These are phyloP conservation scores for Yponomeuta malinellus DNA, from an alignment of 2,888 invertebrate genomes.

Conservation along the genomic window DNA sequence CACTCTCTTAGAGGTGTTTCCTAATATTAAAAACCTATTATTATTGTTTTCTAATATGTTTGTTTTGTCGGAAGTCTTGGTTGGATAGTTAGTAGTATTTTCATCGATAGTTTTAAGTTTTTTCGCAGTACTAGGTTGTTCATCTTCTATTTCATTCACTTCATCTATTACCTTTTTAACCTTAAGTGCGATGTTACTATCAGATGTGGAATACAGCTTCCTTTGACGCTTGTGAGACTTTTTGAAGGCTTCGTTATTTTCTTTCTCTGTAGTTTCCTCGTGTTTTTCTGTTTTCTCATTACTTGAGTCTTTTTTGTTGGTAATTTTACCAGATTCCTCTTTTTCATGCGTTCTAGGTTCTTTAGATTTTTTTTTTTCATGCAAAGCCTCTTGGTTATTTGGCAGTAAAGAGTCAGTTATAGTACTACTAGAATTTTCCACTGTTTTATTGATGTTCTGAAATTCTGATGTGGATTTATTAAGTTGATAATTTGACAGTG, in stretches of 20 bases:
- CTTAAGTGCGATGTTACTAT: neutral
- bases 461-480: neutral
- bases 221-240: neutral
- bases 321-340: neutral
- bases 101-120: neutral
- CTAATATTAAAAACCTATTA: too few relatives aligned
- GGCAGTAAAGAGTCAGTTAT: constrained; percentile 51
- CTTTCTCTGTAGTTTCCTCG: neutral
- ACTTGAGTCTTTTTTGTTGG: neutral
- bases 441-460: neutral
- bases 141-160: constrained; percentile 11
- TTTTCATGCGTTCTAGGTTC: neutral
- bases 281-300: neutral
- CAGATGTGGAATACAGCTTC: neutral
- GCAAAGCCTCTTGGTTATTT: constrained; percentile 58
- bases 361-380: constrained; percentile 15
- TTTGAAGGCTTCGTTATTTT: neutral
- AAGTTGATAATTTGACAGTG: neutral
- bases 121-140: constrained; percentile 8
- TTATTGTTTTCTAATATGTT: neutral
- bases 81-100: neutral
- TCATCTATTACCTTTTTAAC: constrained; percentile 15
- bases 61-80: neutral
- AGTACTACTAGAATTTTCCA: constrained; percentile 26
- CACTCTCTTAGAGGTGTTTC: too few relatives aligned